These are phyloP conservation scores for Trididemnum clinides DNA, from an alignment of 23 tunicate species.

Conservation along the genomic window DNA sequence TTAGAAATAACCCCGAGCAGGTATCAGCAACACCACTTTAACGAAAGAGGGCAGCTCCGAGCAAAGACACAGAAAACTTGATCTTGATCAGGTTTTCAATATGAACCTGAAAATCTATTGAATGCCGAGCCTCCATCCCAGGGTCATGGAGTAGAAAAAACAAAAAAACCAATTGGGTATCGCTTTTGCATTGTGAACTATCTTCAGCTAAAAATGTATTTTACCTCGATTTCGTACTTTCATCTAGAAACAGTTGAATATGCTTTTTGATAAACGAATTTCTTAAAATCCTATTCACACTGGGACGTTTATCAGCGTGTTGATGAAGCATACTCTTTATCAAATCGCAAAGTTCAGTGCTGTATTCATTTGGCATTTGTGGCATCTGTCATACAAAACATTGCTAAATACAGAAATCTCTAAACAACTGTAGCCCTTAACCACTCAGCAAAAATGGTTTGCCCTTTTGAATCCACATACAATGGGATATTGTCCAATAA, in stretches of 20 bases:
- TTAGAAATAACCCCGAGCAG: too few relatives aligned
- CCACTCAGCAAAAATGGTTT: neutral
- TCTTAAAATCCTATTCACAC: conserved; percentile 73
- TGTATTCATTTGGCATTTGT: conserved; percentile 83
- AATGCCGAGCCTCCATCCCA: too few relatives aligned
- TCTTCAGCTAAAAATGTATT: too few relatives aligned
- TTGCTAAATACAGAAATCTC: neutral
- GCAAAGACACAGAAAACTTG: too few relatives aligned
- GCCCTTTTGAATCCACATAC: neutral
- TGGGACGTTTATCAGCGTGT: conserved; percentile 83
- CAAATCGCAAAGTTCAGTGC: conserved; percentile 64
- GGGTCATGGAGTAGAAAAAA: too few relatives aligned
- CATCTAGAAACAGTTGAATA: conserved; percentile 88
- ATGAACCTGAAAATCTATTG: too few relatives aligned
- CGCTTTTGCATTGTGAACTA: too few relatives aligned
- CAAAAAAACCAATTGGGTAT: too few relatives aligned
- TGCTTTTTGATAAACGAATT: conserved; percentile 88
- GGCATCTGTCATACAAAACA: conserved; percentile 65
- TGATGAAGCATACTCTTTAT: conserved; percentile 82
- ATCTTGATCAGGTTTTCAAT: too few relatives aligned
- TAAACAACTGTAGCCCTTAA: neutral
- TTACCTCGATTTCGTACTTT: conserved; percentile 84
- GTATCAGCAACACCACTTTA: too few relatives aligned
- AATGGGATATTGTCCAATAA: too few relatives aligned
- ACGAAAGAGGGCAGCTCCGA: too few relatives aligned